phyloP scores from a whole-genome alignment of 2,888 invertebrate genomes.

The Keiferia lycopersicella region DNA sequence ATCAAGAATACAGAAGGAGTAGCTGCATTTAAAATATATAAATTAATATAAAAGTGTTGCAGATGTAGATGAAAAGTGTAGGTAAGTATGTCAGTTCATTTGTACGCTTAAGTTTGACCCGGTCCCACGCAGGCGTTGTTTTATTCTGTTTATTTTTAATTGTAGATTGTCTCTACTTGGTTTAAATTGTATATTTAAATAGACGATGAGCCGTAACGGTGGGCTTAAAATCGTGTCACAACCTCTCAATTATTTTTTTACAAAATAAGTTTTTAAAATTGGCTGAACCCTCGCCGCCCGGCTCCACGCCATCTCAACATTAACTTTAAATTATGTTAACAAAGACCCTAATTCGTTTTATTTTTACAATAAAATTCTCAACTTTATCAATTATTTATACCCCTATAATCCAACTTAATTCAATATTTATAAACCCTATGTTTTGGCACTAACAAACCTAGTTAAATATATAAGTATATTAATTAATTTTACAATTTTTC shows the following conservation, averaged over 20 bases:
- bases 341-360: constrained; percentile 77
- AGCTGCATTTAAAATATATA: constrained; percentile 28
- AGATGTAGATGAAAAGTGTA: constrained; percentile 40
- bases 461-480: constrained; percentile 61
- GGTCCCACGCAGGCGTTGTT: constrained; percentile 66
- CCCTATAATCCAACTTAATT: constrained; percentile 73
- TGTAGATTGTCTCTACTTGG: constrained; percentile 60
- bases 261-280: constrained; percentile 73
- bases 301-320: constrained; percentile 54
- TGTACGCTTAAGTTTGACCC: constrained; percentile 62
- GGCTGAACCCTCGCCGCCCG: constrained; percentile 66
- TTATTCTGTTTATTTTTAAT: constrained; percentile 55
- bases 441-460: constrained; percentile 80
- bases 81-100: constrained; percentile 54
- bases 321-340: constrained; percentile 68
- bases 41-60: constrained; percentile 37
- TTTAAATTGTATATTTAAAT: constrained; percentile 59
- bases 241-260: constrained; percentile 65
- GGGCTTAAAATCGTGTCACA: constrained; percentile 71
- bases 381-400: constrained; percentile 65
- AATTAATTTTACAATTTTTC: constrained; percentile 52
- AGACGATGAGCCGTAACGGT: constrained; percentile 61
- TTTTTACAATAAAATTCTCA: constrained; percentile 71
- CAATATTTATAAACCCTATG: constrained; percentile 71
- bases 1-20: constrained; percentile 32